Evolutionary conservation across 1,140 invertebrate genomes (phyloP), one percentile per base, ranked within the genome.

Genomic region (Aphidius gifuensis): DNA sequence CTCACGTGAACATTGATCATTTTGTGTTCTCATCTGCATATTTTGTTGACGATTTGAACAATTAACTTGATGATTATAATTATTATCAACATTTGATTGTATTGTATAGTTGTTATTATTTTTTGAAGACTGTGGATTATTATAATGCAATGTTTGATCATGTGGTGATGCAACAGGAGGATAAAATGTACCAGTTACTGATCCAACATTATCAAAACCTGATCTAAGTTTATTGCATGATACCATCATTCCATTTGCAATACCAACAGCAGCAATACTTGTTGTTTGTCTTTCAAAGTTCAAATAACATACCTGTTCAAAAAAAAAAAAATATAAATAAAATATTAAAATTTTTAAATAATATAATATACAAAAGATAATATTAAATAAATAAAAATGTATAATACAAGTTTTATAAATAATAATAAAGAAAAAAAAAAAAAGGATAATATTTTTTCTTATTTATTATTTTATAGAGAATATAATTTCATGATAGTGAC

Each of bases 211-310:
- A 21, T 90, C 84, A 58, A 89, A 83, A 50, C 88, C 90, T 55
- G 88, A 87, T 54, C 82, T 72, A 47, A 83, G 67, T 75, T 90
- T 92, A 50, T 89, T 90, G 76, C 90, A 92, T 81, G 91, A 92
- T 48, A 92, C 90, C 77, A 92, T 91, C 88, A 93, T 90, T 9
- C 90, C 91, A 67, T 92, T 91, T 2, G 89, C 88, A 81, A 91
- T 90, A 0, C 88, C 88, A 76, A 91, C 89, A 2, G 90, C 89
- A 9, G 90, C 89, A 62, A 92, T 88, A 46, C 78, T 80, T 58
- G 79, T 75, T 16, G 76, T 76, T 53, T 81, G 80, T 64, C 80
- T 74, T 59, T 81, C 80, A 60, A 80, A 81, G 62, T 80, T 78
- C 58, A 81, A 70, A 62, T 81, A 81, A 58, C 74, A 74, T 59